These are phyloP conservation scores for Acleris cristana DNA, from an alignment of 2,888 invertebrate genomes.

Conservation along the genomic window DNA sequence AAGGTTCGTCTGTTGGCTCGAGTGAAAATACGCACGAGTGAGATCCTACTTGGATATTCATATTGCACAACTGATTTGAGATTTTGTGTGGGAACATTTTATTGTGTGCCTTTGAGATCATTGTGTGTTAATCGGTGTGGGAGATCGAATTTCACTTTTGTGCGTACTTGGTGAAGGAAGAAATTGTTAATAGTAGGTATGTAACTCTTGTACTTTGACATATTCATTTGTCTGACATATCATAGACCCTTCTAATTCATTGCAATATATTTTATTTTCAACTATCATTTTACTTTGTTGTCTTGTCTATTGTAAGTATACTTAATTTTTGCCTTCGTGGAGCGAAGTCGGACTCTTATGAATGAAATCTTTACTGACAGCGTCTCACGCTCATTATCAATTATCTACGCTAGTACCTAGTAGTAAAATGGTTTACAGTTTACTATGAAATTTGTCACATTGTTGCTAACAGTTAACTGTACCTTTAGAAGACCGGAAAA, in stretches of 20 bases:
- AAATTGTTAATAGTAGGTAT: constrained; percentile 45
- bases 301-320: constrained; percentile 23
- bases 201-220: constrained; percentile 18
- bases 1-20: constrained; percentile 59
- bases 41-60: constrained; percentile 45
- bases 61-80: constrained; percentile 60
- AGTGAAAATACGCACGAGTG: constrained; percentile 59
- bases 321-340: constrained; percentile 19
- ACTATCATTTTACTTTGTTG: constrained; percentile 20
- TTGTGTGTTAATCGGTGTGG: constrained; percentile 68
- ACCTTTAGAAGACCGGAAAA: constrained; percentile 26
- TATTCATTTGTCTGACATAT: background rate
- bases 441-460: constrained; percentile 30
- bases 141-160: constrained; percentile 77
- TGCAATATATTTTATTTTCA: background rate
- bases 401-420: constrained; percentile 22
- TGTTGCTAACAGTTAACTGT: constrained; percentile 29
- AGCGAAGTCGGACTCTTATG: constrained; percentile 29
- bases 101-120: constrained; percentile 57
- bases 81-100: constrained; percentile 66
- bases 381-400: constrained; percentile 33
- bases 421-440: constrained; percentile 34
- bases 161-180: constrained; percentile 41
- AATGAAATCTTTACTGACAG: constrained; percentile 24
- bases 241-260: background rate